Conservation (phyloP, 2,797 vertebrate species). For the Leptatherina wallacei region DNA sequence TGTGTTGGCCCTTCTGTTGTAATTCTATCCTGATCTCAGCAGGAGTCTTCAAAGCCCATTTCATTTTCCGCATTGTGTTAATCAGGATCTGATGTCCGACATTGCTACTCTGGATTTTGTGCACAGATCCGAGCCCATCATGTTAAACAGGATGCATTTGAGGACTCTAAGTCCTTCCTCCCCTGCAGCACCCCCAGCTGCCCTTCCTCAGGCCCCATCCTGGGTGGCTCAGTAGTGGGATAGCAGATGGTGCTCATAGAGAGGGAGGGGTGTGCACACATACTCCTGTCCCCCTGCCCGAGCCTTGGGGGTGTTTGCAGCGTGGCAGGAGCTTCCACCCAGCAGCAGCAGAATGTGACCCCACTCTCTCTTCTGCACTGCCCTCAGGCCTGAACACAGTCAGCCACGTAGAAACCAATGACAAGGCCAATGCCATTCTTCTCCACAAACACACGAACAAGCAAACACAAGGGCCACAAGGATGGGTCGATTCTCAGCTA, state of each 20-base stretch:
- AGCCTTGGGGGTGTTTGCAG: constrained; percentile 71
- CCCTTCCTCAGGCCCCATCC: constrained; percentile 70
- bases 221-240: constrained; percentile 74
- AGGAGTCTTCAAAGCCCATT: constrained; percentile 71
- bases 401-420: constrained; percentile 74
- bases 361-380: constrained; percentile 59
- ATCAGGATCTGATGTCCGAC: constrained; percentile 68
- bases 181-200: constrained; percentile 64
- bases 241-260: constrained; percentile 79
- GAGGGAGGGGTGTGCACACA: constrained; percentile 38
- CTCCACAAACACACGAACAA: constrained; percentile 21
- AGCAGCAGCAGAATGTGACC: constrained; percentile 78
- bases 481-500: constrained; percentile 61
- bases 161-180: constrained; percentile 55
- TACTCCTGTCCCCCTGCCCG: constrained; percentile 63
- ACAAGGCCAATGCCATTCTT: constrained; percentile 71
- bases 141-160: constrained; percentile 32
- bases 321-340: constrained; percentile 62
- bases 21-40: constrained; percentile 74
- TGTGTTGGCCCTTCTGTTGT: constrained; percentile 62
- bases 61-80: constrained; percentile 78
- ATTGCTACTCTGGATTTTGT: constrained; percentile 39
- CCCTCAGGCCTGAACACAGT: constrained; percentile 68
- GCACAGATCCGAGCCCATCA: constrained; percentile 41
- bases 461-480: constrained; percentile 34